phyloP scores from a whole-genome alignment of 2,888 invertebrate genomes.

The Petrolisthes cinctipes region DNA sequence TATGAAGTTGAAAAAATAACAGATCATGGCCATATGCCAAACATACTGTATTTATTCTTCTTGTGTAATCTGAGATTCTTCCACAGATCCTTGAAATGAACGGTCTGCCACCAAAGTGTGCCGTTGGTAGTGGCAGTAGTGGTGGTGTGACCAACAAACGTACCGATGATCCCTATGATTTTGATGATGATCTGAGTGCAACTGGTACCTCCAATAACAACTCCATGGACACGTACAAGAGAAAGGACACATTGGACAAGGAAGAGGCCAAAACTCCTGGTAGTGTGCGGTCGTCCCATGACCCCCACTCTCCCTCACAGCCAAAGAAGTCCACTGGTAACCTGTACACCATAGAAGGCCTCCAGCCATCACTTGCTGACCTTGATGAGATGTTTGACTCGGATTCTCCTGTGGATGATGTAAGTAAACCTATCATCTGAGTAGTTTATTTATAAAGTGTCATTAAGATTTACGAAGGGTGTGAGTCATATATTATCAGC shows the following conservation, averaged over 20 bases:
- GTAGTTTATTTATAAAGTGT: background rate
- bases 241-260: conserved; percentile 66
- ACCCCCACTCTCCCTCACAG: conserved; percentile 57
- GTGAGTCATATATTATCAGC: background rate
- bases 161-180: conserved; percentile 78
- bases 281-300: conserved; percentile 54
- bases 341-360: conserved; percentile 88
- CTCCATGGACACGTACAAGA: conserved; percentile 71
- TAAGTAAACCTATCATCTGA: conserved; percentile 9
- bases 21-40: background rate
- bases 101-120: conserved; percentile 46
- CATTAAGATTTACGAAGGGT: background rate
- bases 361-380: conserved; percentile 89
- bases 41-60: background rate
- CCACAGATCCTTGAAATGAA: conserved; percentile 48
- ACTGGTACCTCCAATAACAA: conserved; percentile 21
- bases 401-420: conserved; percentile 78
- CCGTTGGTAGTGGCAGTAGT: conserved; percentile 22
- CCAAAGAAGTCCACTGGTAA: conserved; percentile 70
- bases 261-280: conserved; percentile 63
- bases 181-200: conserved; percentile 76
- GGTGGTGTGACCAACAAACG: conserved; percentile 60
- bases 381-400: conserved; percentile 95
- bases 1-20: too few species aligned
- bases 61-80: too few species aligned